A percentile compares a stretch with the other conserved stretches of the same genome.
Evolutionary conservation across 2,888 invertebrate genomes (phyloP).

Genomic region (Aspidiotus rigidus): DNA sequence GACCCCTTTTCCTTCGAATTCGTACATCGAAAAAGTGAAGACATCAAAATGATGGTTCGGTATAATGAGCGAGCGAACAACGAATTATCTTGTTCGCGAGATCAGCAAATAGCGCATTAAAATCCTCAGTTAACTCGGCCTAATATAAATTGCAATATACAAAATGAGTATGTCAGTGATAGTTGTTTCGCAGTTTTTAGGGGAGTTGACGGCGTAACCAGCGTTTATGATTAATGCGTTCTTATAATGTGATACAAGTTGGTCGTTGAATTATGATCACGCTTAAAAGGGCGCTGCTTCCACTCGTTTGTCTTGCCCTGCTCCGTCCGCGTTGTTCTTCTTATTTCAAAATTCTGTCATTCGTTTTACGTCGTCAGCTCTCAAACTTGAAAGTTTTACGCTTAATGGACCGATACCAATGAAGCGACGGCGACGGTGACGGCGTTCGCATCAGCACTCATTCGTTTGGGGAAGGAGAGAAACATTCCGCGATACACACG

Average conservation of each 20-base stretch:
- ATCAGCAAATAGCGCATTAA: not conserved
- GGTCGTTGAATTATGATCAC: slow-evolving; percentile 31
- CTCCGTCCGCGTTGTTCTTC: not conserved
- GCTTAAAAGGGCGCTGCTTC: slow-evolving; percentile 28
- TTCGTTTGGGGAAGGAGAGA: too few relatives aligned
- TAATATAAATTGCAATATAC: slow-evolving; percentile 21
- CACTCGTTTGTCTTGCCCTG: not conserved
- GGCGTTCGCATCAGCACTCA: too few relatives aligned
- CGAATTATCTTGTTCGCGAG: too few relatives aligned
- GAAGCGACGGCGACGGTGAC: slow-evolving; percentile 1
- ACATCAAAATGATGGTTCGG: too few relatives aligned
- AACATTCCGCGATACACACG: too few relatives aligned
- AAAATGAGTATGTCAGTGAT: slow-evolving; percentile 29
- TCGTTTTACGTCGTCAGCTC: slow-evolving; percentile 26
- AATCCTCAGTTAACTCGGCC: slow-evolving; percentile 13
- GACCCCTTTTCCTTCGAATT: too few relatives aligned
- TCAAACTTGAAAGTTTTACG: slow-evolving; percentile 27
- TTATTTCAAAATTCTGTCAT: not conserved
- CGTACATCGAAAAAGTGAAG: too few relatives aligned
- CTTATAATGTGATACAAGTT: slow-evolving; percentile 31
- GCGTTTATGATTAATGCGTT: slow-evolving; percentile 29
- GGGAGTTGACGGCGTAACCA: slow-evolving; percentile 14
- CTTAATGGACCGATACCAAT: slow-evolving; percentile 29
- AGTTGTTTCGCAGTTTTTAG: slow-evolving; percentile 18
- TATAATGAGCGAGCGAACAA: too few relatives aligned